Evolutionary conservation across 2,888 invertebrate species (phyloP).

Genomic region (Scaptomyza tumidula): DNA sequence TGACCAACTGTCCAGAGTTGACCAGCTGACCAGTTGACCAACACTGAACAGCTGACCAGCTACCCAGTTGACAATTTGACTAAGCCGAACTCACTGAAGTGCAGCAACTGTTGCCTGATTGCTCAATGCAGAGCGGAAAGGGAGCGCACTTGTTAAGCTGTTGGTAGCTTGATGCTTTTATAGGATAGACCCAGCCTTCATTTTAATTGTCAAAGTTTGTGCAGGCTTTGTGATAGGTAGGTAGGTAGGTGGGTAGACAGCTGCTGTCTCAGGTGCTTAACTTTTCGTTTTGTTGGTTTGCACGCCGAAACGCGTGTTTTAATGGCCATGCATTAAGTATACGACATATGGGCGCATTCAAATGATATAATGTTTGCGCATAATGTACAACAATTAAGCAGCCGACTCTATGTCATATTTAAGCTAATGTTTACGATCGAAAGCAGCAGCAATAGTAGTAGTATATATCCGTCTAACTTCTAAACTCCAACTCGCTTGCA

Average conservation of each 20-base stretch:
- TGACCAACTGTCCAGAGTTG: constrained; percentile 12
- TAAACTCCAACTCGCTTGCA: not conserved
- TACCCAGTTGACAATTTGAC: constrained; percentile 27
- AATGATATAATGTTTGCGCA: constrained; percentile 48
- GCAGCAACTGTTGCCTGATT: constrained; percentile 38
- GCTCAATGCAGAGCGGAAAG: constrained; percentile 27
- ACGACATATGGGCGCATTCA: constrained; percentile 59
- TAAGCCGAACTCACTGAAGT: constrained; percentile 15
- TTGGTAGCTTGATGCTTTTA: not conserved
- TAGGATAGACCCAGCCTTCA: constrained; percentile 35
- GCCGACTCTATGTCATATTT: constrained; percentile 47
- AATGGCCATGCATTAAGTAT: constrained; percentile 64
- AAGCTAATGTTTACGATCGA: constrained; percentile 38
- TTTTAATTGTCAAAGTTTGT: constrained; percentile 67
- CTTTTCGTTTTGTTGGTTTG: constrained; percentile 31
- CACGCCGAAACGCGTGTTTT: constrained; percentile 59
- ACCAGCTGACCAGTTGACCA: constrained; percentile 16
- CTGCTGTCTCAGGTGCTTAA: constrained; percentile 32
- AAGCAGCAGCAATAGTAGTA: no score
- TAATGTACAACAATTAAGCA: constrained; percentile 69
- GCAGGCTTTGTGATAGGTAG: constrained; percentile 4
- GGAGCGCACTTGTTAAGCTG: constrained; percentile 14
- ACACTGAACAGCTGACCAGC: constrained; percentile 16
- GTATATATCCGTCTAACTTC: not conserved
- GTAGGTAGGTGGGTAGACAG: constrained; percentile 34